These are phyloP conservation scores for Echeneis naucrates DNA, from an alignment of 2,797 vertebrate genomes.

Conservation along the genomic window DNA sequence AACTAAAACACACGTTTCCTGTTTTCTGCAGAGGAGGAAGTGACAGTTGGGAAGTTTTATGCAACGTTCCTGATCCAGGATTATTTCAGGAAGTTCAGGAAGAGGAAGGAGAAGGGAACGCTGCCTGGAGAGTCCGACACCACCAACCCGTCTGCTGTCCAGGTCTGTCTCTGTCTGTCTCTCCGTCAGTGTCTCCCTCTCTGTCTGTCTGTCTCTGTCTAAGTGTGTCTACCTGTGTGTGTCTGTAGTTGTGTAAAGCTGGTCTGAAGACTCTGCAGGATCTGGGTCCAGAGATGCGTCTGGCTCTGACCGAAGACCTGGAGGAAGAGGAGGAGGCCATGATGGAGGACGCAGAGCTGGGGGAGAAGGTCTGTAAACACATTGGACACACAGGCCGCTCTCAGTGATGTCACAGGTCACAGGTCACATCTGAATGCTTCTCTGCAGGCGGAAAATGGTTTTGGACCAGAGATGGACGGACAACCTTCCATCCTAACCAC, in stretches of 20 bases:
- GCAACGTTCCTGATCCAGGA: slow-evolving; percentile 98
- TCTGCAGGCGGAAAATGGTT: slow-evolving; percentile 61
- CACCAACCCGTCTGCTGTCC: slow-evolving; percentile 76
- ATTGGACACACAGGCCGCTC: background rate
- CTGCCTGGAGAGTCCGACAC: slow-evolving; percentile 48
- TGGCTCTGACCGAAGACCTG: slow-evolving; percentile 87
- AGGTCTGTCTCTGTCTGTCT: slow-evolving; percentile 60
- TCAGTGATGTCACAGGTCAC: background rate
- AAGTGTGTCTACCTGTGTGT: slow-evolving; percentile 9
- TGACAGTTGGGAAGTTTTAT: slow-evolving; percentile 97
- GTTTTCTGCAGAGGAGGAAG: slow-evolving; percentile 89
- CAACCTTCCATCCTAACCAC: slow-evolving; percentile 62
- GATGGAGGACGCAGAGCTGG: slow-evolving; percentile 61
- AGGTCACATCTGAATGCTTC: background rate
- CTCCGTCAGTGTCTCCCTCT: background rate
- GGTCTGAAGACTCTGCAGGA: slow-evolving; percentile 93
- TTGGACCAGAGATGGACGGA: slow-evolving; percentile 50
- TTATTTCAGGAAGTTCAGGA: slow-evolving; percentile 97
- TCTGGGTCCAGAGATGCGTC: slow-evolving; percentile 93
- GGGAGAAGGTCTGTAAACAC: slow-evolving; percentile 54
- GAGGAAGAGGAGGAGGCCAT: slow-evolving; percentile 66
- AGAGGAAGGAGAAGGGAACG: slow-evolving; percentile 90
- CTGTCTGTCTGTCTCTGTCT: background rate
- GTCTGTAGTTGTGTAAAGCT: slow-evolving; percentile 81
- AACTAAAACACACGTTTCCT: background rate